Evolutionary conservation across 2,888 invertebrate species (phyloP), one percentile per base, ranked within the genome.

Genomic region (Acrobasis repandana): DNA sequence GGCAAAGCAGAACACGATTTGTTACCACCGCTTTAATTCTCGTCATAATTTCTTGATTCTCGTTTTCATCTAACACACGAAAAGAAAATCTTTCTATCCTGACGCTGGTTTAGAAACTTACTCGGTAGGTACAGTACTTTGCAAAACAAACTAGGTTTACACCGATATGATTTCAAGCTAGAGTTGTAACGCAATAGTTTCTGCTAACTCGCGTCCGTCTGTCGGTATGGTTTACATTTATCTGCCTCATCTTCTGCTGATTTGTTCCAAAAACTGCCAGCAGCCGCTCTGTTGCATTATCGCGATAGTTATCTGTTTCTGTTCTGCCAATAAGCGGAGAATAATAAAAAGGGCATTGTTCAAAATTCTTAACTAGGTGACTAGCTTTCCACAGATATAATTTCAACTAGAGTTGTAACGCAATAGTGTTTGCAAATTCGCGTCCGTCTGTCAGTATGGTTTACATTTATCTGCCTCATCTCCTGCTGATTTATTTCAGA

Each of bases 401-500:
- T n/a, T n/a, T n/a, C n/a, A n/a, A n/a, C n/a, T n/a, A n/a, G n/a
- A n/a, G n/a, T n/a, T n/a, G n/a, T n/a, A n/a, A n/a, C 8, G 8
- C 28, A 43, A 5, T 43, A n/a, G n/a, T 43, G 11, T 43, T 67
- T 69, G 72, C 67, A 73, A 73, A 69, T 72, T 65, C 69, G 69
- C 69, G 74, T 66, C 60, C 62, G 63, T 59, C 63, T 62, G 52
- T 65, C 34, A 54, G 67, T 70, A 67, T 70, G 69, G 68, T 73
- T 71, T 71, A 68, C 67, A 74, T 73, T 76, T 43, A 79, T 79
- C 79, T 75, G 74, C 67, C 73, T 67, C 76, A 82, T 80, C 77
- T 77, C 65, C 67, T 50, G 63, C 69, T 80, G 81, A 85, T 82
- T 82, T 85, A 80, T 82, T 73, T 68, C 63, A 70, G 67, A 72